Evolutionary conservation across 2,797 vertebrate genomes (phyloP), one percentile per base, ranked within the genome.

Genomic region (Rhinichthys osculus): DNA sequence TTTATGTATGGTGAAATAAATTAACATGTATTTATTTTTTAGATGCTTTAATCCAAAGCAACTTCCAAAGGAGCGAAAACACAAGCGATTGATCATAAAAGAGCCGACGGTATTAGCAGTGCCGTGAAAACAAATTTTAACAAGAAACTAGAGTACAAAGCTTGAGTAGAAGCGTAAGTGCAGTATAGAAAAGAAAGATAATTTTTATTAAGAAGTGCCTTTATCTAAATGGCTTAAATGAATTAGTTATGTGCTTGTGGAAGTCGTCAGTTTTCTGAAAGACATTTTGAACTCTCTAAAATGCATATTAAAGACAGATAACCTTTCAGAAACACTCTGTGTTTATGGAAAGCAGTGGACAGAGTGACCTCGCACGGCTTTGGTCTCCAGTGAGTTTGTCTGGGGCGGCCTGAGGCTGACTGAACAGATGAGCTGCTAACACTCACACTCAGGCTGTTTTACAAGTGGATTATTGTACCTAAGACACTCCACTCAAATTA

Each of bases 401-500:
- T 66, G 30, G 30, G 30, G 30, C 6, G 64, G 64, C 70, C 85
- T 59, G 85, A 72, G 81, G 2, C 42, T 85, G 69, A 47, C 82
- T 87, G 90, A 90, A 92, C 90, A 88, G 88, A 78, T 52, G 17
- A 90, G 89, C 74, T 74, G 78, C 91, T 87, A 79, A 88, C 73
- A 79, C 81, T 84, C 72, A 84, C 86, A 91, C 90, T 87, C 82
- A 38, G 72, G 52, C 83, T 93, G 93, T 92, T 92, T 87, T 91
- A 93, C 92, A 93, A 90, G 92, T 70, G 88, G 93, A 94, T 94
- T 94, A 94, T 67, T 87, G 88, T 87, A 90, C 92, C 89, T 90
- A 85, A 89, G 89, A 92, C 59, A 50, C 89, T 92, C 88, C 81
- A 89, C 89, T 90, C 82, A 33, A 23, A 89, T 88, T 85, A 84